Base-by-base conservation (phyloP, 2,113 vertebrate genomes). In the Saimiri boliviensis region DNA sequence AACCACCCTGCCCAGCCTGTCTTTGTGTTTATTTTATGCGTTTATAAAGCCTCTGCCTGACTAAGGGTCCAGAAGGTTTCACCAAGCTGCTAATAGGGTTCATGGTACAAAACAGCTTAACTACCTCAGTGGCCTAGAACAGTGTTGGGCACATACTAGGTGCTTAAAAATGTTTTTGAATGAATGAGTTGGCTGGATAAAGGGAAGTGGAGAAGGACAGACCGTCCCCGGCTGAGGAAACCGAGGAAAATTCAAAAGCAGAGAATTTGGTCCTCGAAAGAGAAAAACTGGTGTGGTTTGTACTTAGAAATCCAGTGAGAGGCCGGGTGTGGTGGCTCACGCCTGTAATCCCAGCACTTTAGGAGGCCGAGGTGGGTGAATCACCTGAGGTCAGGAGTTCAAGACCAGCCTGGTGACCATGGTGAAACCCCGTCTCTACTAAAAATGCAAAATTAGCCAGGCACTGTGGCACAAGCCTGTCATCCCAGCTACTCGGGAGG, bases 41-140 rank as follows among this genome's bases (percentile, higher is more conserved):
- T 68, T 56, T 84, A 52, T 84, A 79, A 96, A 87, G 25, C 9
- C 37, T 85, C 71, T 45, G 35, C 66, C 77, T 89, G 11, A 77
- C 40, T 90, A 89, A 91, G 4, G 35, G 14, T 27, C 56, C 52
- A 40, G 9, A 63, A 82, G n/a, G 1, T 54, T 76, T 89, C 37
- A 73, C 4, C 56, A 77, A 30, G 70, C 25, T 80, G 37, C 54
- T 16, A 17, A 70, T 14, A 94, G 30, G 5, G 30, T n/a, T 93
- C 56, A 20, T 32, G 19, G 63, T 68, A 40, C 35, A 45, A 60
- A 94, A 56, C 81, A 37, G 3, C 4, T 68, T 60, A 63, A 60
- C 47, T 76, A 35, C 3, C 35, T 9, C 30, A 30, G n/a, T 74
- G 92, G 21, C 5, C 27, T 56, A 81, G 35, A 79, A 66, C 27